These are phyloP conservation scores for Pseudopodoces humilis DNA, from an alignment of 2,113 vertebrate species.

Conservation along the genomic window DNA sequence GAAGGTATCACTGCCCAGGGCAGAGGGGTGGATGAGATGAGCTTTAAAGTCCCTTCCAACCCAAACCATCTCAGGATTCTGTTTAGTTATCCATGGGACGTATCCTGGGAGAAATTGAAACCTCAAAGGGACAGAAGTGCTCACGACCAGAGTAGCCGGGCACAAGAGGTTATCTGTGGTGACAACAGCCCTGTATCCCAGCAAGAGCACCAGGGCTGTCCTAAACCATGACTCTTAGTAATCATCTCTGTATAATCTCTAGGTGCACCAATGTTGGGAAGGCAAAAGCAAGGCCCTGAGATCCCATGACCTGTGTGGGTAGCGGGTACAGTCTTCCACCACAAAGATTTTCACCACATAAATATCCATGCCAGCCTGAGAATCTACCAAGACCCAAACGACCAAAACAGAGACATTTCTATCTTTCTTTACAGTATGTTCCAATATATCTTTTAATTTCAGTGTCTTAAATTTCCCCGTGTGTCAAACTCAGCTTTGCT, in stretches of 20 bases:
- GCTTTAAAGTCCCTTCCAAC: neutral
- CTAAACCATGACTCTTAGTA: neutral
- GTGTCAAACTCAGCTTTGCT: conserved; percentile 26
- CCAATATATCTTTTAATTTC: conserved; percentile 44
- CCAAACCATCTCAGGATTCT: neutral
- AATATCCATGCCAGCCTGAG: neutral
- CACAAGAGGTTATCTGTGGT: accelerated
- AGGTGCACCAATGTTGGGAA: neutral
- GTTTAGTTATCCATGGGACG: accelerated
- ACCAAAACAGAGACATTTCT: neutral
- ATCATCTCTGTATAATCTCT: accelerated
- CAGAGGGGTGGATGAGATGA: accelerated
- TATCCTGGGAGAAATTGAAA: neutral
- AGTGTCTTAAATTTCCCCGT: neutral
- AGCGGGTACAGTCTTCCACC: accelerated
- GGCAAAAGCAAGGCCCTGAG: neutral
- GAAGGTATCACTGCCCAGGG: neutral
- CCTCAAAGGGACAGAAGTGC: neutral
- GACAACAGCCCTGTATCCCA: accelerated
- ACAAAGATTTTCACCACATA: neutral
- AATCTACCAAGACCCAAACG: neutral
- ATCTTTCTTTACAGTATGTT: neutral
- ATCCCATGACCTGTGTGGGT: accelerated
- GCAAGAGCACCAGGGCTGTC: neutral
- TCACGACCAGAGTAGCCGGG: accelerated